phyloP scores from a whole-genome alignment of 2,113 vertebrate genomes.

The Porphyrio hochstetteri region DNA sequence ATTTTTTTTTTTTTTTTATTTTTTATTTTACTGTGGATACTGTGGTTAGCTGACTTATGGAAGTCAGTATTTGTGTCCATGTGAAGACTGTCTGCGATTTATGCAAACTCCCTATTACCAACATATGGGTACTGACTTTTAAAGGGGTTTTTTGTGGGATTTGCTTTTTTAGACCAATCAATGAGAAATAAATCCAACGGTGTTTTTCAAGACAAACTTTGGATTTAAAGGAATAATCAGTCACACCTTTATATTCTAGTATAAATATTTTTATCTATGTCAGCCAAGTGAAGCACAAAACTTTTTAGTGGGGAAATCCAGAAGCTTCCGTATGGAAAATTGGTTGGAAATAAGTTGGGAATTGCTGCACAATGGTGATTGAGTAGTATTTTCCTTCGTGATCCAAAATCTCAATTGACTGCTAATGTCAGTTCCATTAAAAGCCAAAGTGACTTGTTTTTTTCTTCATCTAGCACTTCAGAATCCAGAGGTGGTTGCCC shows the following conservation, averaged over 20 bases:
- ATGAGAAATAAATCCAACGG: background rate
- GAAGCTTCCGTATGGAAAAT: background rate
- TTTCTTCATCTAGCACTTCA: slow-evolving; percentile 85
- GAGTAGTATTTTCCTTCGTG: background rate
- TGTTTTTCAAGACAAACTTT: background rate
- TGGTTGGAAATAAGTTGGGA: background rate
- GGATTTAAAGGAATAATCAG: background rate
- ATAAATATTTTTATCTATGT: background rate
- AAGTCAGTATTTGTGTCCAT: background rate
- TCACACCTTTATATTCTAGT: background rate
- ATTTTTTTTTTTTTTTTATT: too few species aligned
- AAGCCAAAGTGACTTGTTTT: background rate
- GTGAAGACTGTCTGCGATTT: background rate
- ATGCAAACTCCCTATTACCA: background rate
- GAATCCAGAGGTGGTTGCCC: slow-evolving; percentile 96
- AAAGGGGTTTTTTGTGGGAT: background rate
- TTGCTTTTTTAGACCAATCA: background rate
- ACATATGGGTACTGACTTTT: background rate
- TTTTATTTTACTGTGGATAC: accelerated
- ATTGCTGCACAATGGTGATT: background rate
- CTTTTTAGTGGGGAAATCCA: background rate
- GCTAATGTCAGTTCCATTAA: background rate
- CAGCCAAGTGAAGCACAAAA: background rate
- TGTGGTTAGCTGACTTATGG: background rate
- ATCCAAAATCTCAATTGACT: background rate